Evolutionary conservation across 2,888 invertebrate species (phyloP).

Genomic region (Acanthosepion esculentum): DNA sequence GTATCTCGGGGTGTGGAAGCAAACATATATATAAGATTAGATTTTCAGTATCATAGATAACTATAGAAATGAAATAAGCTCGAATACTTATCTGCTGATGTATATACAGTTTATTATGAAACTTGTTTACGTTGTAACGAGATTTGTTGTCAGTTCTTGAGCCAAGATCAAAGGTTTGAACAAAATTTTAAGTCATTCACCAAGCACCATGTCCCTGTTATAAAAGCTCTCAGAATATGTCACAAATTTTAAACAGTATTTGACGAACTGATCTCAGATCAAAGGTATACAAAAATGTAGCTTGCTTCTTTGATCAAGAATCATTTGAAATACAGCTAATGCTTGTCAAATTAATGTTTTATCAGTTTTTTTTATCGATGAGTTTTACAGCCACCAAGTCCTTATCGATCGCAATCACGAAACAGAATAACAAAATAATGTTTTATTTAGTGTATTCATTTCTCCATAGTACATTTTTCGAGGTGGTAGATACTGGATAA

Average conservation of each 20-base stretch:
- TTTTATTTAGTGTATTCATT: too few species aligned
- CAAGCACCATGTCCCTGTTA: neutral
- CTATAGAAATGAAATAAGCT: too few species aligned
- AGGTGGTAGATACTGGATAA: too few species aligned
- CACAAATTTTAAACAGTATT: neutral
- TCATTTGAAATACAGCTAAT: neutral
- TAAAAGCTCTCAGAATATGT: neutral
- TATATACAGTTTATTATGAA: too few species aligned
- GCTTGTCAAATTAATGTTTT: neutral
- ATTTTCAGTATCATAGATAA: too few species aligned
- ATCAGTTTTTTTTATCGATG: neutral
- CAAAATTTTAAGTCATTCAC: neutral
- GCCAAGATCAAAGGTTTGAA: neutral
- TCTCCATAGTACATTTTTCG: too few species aligned
- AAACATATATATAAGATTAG: too few species aligned
- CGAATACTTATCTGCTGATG: too few species aligned
- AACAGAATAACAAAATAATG: too few species aligned
- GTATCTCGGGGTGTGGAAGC: too few species aligned
- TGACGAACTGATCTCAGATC: neutral
- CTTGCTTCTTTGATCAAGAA: neutral
- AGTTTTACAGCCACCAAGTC: neutral
- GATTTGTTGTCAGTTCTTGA: neutral
- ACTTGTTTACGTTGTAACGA: too few species aligned
- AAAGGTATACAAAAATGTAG: neutral
- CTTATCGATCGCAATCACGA: too few species aligned